These are phyloP conservation scores for Maconellicoccus hirsutus DNA, from an alignment of 1,140 invertebrate species.

Conservation along the genomic window DNA sequence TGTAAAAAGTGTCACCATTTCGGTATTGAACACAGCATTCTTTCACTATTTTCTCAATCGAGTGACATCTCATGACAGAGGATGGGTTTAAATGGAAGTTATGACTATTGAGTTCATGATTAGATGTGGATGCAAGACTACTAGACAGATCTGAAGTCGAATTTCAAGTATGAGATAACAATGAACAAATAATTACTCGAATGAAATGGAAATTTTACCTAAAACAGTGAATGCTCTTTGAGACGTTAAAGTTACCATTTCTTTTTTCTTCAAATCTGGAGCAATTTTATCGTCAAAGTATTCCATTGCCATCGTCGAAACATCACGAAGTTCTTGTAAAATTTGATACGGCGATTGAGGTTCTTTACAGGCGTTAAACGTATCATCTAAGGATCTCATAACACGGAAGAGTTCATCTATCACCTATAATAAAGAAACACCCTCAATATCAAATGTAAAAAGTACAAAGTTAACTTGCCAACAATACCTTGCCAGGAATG, in stretches of 20 bases:
- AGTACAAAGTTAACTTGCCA: too few relatives aligned
- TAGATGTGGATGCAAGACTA: neutral
- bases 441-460: conserved; percentile 21
- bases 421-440: conserved; percentile 47
- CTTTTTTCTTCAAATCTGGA: conserved; percentile 40
- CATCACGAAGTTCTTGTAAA: conserved; percentile 75
- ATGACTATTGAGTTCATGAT: neutral
- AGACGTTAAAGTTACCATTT: neutral
- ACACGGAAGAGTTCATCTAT: conserved; percentile 77
- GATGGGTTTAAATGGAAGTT: neutral
- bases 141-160: neutral
- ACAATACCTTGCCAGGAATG: conserved; percentile 83
- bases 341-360: conserved; percentile 53
- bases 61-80: neutral
- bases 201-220: too few relatives aligned
- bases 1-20: neutral
- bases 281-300: conserved; percentile 88
- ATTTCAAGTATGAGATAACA: neutral
- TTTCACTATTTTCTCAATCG: conserved; percentile 5
- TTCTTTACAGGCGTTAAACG: neutral
- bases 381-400: conserved; percentile 47
- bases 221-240: neutral
- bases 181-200: neutral
- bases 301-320: conserved; percentile 93
- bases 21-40: neutral